A percentile compares a stretch with the other conserved stretches of the same genome.
Conservation (phyloP, 2,888 invertebrate species). For the Lymantria dispar region DNA sequence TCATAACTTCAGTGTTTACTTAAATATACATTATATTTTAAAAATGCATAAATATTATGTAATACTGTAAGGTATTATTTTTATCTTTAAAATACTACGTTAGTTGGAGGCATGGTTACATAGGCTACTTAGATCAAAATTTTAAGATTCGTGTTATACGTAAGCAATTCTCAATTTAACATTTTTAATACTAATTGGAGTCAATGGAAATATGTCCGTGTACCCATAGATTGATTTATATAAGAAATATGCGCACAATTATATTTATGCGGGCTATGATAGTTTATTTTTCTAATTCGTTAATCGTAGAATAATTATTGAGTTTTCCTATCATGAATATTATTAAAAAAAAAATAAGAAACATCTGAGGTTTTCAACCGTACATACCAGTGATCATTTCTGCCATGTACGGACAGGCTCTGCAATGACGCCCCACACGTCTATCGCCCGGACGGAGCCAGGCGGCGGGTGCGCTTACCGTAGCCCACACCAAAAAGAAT, state of each 20-base stretch:
- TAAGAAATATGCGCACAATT: not conserved
- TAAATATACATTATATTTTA: constrained; percentile 29
- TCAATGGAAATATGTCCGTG: constrained; percentile 20
- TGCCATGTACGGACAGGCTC: too few relatives aligned
- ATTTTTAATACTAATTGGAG: constrained; percentile 27
- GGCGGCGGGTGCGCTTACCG: too few relatives aligned
- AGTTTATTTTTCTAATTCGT: too few relatives aligned
- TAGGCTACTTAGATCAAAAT: constrained; percentile 38
- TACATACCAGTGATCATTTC: too few relatives aligned
- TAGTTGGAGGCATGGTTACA: constrained; percentile 44
- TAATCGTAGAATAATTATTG: too few relatives aligned
- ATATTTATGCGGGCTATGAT: not conserved
- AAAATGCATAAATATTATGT: constrained; percentile 11
- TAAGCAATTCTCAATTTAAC: constrained; percentile 36
- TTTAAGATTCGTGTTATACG: constrained; percentile 38
- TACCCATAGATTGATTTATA: too few relatives aligned
- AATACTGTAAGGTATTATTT: constrained; percentile 16
- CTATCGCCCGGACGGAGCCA: too few relatives aligned
- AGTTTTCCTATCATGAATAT: too few relatives aligned
- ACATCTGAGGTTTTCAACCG: too few relatives aligned
- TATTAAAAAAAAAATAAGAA: too few relatives aligned
- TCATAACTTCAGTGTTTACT: constrained; percentile 35
- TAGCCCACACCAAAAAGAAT: too few relatives aligned
- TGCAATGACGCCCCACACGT: too few relatives aligned
- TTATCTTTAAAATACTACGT: constrained; percentile 26